Base-by-base conservation (phyloP, 2,888 invertebrate genomes). In the Caradrina kadenii region DNA sequence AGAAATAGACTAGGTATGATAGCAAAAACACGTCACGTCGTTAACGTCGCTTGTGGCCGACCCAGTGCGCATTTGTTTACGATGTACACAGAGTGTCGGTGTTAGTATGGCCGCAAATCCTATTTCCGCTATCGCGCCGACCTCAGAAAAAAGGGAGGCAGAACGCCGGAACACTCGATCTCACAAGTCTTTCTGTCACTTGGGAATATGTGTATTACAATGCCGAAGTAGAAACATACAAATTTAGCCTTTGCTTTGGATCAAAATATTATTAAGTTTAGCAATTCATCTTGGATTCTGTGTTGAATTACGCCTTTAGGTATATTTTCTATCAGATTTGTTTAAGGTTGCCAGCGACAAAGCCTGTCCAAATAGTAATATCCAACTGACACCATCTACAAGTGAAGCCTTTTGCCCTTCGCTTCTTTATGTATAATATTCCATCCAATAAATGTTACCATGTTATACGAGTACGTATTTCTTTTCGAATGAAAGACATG, bases 81-180 rank as follows among this genome's bases (percentile, higher is more conserved):
- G 22, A 8, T 17, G 55, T 55, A 76, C 35, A 79, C 61, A 73
- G 71, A 70, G 68, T 69, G 61, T 62, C 70, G 63, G 48, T 71
- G 55, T 56, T 49, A 69, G 63, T 69, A 63, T 35, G 61, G 55
- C 54, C 59, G 75, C 75, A 76, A 82, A 86, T 80, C 71, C 80
- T 79, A 86, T 85, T 86, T 86, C 85, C 85, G 80, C 73, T 59
- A 76, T 86, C 83, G 70, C 70, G 60, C 39, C 58, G 55, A 60
- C 70, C 68, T 69, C 49, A 53, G 19, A 26, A 58, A 49, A 21
- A 61, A 21, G 54, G 58, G 48, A n/a, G 62, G 63, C 21, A 63
- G 60, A 60, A 73, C 31, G 56, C 58, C 75, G 72, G 74, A 79
- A 79, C 50, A 39, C 21, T 50, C 62, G 56, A 26, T 69, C 19